A percentile compares a stretch with the other conserved stretches of the same genome.
phyloP scores from a whole-genome alignment of 2,797 vertebrate species.

The Ispidina lecontei region DNA sequence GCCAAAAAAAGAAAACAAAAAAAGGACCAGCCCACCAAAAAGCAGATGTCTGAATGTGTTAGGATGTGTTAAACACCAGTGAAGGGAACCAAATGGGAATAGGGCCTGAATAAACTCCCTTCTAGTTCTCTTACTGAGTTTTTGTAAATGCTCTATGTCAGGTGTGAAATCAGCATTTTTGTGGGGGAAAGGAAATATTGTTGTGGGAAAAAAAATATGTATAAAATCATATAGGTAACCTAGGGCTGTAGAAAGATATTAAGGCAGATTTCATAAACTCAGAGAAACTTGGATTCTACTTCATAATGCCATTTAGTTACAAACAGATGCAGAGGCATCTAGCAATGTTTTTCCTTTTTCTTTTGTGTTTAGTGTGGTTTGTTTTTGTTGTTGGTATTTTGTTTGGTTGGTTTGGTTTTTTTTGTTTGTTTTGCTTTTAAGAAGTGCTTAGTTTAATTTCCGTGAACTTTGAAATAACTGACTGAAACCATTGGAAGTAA shows the following conservation, averaged over 20 bases:
- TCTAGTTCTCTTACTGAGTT: background rate
- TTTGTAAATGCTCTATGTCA: constrained; percentile 2
- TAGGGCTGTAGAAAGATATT: background rate
- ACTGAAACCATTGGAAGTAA: background rate
- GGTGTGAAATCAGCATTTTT: constrained; percentile 29
- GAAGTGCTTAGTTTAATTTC: background rate
- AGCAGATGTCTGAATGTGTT: background rate
- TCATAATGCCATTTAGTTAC: background rate
- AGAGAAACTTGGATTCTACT: background rate
- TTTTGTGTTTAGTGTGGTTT: background rate
- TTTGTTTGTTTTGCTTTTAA: background rate
- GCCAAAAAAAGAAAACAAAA: background rate
- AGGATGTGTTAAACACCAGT: background rate
- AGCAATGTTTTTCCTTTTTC: background rate
- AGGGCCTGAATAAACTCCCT: background rate
- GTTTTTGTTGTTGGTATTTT: too few relatives aligned
- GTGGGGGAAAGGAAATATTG: background rate
- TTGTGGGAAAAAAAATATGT: background rate
- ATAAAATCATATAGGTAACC: background rate
- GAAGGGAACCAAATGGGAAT: background rate
- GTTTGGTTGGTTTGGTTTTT: too few relatives aligned
- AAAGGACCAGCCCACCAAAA: background rate
- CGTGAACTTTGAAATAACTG: background rate
- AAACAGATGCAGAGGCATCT: background rate
- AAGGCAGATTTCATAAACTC: background rate